Evolutionary conservation across 2,113 vertebrate genomes (phyloP).

Genomic region (Chitala chitala): DNA sequence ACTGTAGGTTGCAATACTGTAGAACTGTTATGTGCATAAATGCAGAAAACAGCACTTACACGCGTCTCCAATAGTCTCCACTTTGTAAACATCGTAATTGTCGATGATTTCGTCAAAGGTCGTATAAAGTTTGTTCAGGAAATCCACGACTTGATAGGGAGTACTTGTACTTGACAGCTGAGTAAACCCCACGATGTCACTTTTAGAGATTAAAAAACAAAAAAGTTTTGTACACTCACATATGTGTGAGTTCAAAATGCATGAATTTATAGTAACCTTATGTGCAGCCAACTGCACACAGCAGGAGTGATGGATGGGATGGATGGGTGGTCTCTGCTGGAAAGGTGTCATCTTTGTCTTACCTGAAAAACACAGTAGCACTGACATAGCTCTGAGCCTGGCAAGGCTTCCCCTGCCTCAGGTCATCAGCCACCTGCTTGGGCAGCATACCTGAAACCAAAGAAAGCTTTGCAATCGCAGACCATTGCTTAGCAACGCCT

Average conservation of each 20-base stretch:
- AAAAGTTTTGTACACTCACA: neutral
- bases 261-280: neutral
- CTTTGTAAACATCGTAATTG: constrained; percentile 77
- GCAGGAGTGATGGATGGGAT: too few species aligned
- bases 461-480: too few species aligned
- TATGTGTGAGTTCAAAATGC: neutral
- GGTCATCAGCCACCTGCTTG: constrained; percentile 71
- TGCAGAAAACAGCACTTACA: constrained; percentile 55
- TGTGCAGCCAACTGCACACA: too few species aligned
- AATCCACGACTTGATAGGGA: constrained; percentile 70
- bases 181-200: constrained; percentile 79
- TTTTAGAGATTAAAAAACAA: constrained; percentile 38
- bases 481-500: too few species aligned
- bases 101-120: constrained; percentile 78
- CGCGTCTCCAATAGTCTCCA: constrained; percentile 74
- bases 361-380: constrained; percentile 80
- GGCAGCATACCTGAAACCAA: constrained; percentile 70
- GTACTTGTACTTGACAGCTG: constrained; percentile 75
- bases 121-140: constrained; percentile 76
- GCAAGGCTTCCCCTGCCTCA: constrained; percentile 66
- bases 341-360: constrained; percentile 26
- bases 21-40: too few species aligned
- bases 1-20: too few species aligned
- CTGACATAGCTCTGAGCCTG: constrained; percentile 75
- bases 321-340: neutral